Base-by-base conservation (phyloP, 2,113 vertebrate species). In the Ptilonorhynchus violaceus region DNA sequence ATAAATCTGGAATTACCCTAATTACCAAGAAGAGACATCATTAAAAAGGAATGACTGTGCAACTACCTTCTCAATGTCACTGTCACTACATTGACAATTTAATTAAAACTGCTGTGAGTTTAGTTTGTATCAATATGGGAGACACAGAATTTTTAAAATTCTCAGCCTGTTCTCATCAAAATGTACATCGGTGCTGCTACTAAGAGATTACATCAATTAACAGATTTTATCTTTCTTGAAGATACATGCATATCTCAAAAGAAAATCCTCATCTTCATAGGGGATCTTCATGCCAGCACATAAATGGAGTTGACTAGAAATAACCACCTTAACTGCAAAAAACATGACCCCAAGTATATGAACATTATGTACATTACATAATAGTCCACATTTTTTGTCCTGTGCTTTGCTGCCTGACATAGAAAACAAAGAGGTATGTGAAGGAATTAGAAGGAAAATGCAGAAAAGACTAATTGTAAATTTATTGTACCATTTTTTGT, bases 1-100 rank as follows among this genome's bases (percentile, higher is more conserved):
- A 84, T 91, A 96, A 95, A 96, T 88, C 85, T 94, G 90, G 91
- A 97, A 97, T 93, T 96, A 96, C n/a, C 92, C 55, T 89, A 92
- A 85, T 93, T 97, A 92, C 88, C 66, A 95, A 88, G 69, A 78
- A 85, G 56, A 94, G 88, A 85, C 62, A 72, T 67, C 66, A 62
- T 93, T 88, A 94, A 93, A 96, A 90, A 90, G 37, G 87, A 96
- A 77, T 85, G 89, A 83, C 86, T 97, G 72, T 69, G 52, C 89
- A 93, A 85, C 70, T 66, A 93, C 69, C 77, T 97, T 95, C 91
- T 89, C 93, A 96, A 96, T 23, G 10, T 94, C 42, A 47, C 62
- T 75, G 84, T 92, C 90, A 96, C 49, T 37, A 72, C 42, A 76
- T 11, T 74, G 95, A 95, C 77, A 96, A 87, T 92, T 97, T 97